Percentiles rank a stretch among this genome's conserved stretches.
phyloP scores from a whole-genome alignment of 2,797 vertebrate species.

The Thalassophryne amazonica region DNA sequence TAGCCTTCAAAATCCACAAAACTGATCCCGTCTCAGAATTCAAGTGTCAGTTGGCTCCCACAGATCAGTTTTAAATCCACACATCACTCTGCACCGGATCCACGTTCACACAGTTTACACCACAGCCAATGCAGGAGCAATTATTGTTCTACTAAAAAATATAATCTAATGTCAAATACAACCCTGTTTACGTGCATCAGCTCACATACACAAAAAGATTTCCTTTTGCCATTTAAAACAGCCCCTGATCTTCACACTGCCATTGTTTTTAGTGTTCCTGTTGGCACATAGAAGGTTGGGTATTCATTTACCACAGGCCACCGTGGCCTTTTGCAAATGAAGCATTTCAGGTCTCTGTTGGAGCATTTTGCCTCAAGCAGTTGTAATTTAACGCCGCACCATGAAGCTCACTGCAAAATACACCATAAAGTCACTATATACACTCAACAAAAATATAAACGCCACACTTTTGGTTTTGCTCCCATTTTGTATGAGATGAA shows the following conservation, averaged over 20 bases:
- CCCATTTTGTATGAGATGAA: too few relatives aligned
- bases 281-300: slow-evolving; percentile 63
- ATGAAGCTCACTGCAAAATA: too few relatives aligned
- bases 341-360: slow-evolving; percentile 11
- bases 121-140: neutral
- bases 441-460: too few relatives aligned
- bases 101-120: slow-evolving; percentile 37
- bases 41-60: slow-evolving; percentile 13
- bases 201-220: neutral
- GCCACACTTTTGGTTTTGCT: too few relatives aligned
- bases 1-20: slow-evolving; percentile 10
- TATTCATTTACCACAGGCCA: slow-evolving; percentile 55
- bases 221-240: neutral
- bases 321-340: neutral
- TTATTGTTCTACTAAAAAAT: neutral
- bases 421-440: slow-evolving; percentile 3
- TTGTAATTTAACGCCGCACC: slow-evolving; percentile 2
- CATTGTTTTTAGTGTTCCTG: slow-evolving; percentile 29
- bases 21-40: slow-evolving; percentile 5
- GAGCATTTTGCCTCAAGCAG: slow-evolving; percentile 29
- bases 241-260: neutral
- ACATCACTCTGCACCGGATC: slow-evolving; percentile 39
- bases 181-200: neutral
- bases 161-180: neutral
- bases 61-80: slow-evolving; percentile 10